Percentiles rank a stretch among this genome's conserved stretches.
Conservation (phyloP, 2,113 vertebrate species). For the Marmota monax region DNA sequence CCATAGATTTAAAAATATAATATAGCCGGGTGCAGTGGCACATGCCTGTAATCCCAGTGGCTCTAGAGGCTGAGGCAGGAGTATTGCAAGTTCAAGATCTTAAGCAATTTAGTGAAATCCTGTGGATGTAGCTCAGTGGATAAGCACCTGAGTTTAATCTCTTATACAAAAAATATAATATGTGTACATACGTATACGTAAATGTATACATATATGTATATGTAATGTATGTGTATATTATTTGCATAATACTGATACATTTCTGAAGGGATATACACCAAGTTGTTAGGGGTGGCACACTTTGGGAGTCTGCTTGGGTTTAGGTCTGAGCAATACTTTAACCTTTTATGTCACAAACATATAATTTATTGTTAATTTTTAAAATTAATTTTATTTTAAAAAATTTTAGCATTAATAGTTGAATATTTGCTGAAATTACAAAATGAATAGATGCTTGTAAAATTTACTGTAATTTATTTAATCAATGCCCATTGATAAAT, state of each 20-base stretch:
- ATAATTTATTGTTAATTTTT: slow-evolving; percentile 2
- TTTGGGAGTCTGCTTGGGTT: background rate
- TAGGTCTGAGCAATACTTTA: background rate
- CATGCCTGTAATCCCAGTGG: too few relatives aligned
- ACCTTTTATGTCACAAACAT: background rate
- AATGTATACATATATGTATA: too few relatives aligned
- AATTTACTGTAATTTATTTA: background rate
- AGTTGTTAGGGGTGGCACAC: background rate
- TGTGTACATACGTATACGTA: too few relatives aligned
- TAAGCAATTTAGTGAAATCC: too few relatives aligned
- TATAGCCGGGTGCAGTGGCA: too few relatives aligned
- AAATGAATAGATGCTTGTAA: background rate
- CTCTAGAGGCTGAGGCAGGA: too few relatives aligned
- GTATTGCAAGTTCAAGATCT: too few relatives aligned
- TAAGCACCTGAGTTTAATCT: too few relatives aligned
- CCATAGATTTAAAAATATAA: background rate
- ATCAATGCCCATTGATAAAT: background rate
- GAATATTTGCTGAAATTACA: background rate
- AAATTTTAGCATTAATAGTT: background rate
- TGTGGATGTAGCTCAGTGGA: too few relatives aligned
- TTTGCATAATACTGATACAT: background rate
- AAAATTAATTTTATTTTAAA: slow-evolving; percentile 15
- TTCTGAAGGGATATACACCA: background rate
- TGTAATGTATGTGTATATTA: too few relatives aligned
- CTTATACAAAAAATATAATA: too few relatives aligned